Base-by-base conservation (phyloP, 2,888 invertebrate genomes). In the Amiota minor region DNA sequence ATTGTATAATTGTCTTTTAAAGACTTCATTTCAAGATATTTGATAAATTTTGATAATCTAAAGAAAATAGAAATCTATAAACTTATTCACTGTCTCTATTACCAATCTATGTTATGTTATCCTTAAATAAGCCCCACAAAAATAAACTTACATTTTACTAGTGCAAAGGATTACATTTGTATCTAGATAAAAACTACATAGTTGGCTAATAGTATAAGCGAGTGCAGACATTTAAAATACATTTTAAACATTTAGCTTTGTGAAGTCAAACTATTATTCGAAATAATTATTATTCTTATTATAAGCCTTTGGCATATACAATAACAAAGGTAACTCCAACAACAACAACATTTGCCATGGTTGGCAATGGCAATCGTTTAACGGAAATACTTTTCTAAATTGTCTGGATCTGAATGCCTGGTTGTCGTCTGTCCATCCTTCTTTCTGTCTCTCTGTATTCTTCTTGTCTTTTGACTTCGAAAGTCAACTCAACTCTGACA, bases 371-470 rank as follows among this genome's bases (percentile, higher is more conserved):
- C 11, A 65, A 46, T 49, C 47, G 49, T 68, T 53, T 68, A 50
- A 45, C 67, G 81, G 83, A 83, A 84, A 83, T 83, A 82, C 85
- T 84, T 84, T 84, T 79, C 83, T 82, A 83, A 83, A 83, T 83
- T 83, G 83, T 82, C 78, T 78, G 82, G 8, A 23, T 23, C 23
- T 45, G 23, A 68, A 23, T 53, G 35, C 6, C 35, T 35, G 35
- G 0, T 6, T 35, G 35, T 35, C 35, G 35, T 35, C 35, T 35
- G 35, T 35, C 35, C 6, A 35, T 35, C 0, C 6, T 6, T 35
- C 23, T 3, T 23, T 23, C 6, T 35, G 35, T 35, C 35, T 35
- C 6, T 35, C n/a, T n/a, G n/a, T n/a, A n/a, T n/a, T n/a, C n/a
- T n/a, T n/a, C 35, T 35, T 23, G 23, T 23, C 35, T 35, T 23